Percentiles rank a stretch among this genome's conserved stretches.
Conservation (phyloP, 2,888 invertebrate genomes). For the Sphecodes monilicornis region DNA sequence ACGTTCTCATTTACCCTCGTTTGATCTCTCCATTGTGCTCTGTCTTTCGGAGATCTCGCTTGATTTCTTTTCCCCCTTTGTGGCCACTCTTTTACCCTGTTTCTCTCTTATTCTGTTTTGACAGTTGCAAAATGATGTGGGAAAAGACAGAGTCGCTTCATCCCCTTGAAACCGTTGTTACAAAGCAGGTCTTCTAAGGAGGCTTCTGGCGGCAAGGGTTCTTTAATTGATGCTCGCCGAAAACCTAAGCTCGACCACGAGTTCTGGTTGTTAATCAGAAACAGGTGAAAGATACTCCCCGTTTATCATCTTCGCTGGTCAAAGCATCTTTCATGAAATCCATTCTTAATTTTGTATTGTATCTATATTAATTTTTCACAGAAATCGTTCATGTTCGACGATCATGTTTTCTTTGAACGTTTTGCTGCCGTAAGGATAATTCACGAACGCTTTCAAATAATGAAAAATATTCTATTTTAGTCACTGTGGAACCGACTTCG, state of each 20-base stretch:
- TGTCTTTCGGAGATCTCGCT: neutral
- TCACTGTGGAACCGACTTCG: too few species aligned
- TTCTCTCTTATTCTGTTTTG: neutral
- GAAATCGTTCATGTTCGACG: neutral
- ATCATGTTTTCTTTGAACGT: too few species aligned
- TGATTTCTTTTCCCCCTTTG: neutral
- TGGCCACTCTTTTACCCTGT: neutral
- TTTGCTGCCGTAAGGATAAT: too few species aligned
- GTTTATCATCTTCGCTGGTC: neutral
- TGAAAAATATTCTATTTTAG: too few species aligned
- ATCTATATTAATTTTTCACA: neutral
- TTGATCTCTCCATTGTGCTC: slow-evolving; percentile 10
- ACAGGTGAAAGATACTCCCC: neutral
- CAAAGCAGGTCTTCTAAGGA: neutral
- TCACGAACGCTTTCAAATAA: neutral
- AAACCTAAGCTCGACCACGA: neutral
- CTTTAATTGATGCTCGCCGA: neutral
- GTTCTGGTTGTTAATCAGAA: neutral
- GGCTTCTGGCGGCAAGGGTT: neutral
- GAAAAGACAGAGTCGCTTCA: neutral
- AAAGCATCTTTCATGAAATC: neutral
- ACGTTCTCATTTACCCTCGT: slow-evolving; percentile 15
- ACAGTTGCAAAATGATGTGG: neutral
- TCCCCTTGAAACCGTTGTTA: neutral
- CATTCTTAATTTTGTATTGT: neutral